A percentile compares a stretch with the other conserved stretches of the same genome.
Evolutionary conservation across 2,888 invertebrate species (phyloP).

Genomic region (Orchestes rusci): DNA sequence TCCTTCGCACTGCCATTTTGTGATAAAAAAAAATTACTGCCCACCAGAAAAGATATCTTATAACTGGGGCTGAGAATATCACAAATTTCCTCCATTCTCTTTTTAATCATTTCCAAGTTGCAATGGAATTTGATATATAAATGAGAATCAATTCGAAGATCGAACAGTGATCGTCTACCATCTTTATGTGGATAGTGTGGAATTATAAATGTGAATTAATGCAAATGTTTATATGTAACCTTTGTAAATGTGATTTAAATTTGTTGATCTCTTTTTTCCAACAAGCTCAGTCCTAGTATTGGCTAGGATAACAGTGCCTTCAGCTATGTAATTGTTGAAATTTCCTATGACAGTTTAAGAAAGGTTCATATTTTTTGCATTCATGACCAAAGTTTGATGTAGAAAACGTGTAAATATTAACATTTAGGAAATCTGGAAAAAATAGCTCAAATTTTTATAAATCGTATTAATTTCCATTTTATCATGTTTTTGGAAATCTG

Average conservation of each 20-base stretch:
- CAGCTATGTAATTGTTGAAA: slow-evolving; percentile 27
- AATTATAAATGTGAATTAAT: too few species aligned
- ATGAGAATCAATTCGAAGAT: too few species aligned
- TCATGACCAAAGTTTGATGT: slow-evolving; percentile 35
- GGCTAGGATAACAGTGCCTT: slow-evolving; percentile 40
- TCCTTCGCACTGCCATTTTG: slow-evolving; percentile 37
- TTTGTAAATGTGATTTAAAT: too few species aligned
- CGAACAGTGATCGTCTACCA: too few species aligned
- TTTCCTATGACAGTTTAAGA: slow-evolving; percentile 9
- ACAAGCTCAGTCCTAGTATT: slow-evolving; percentile 23
- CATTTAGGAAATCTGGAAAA: slow-evolving; percentile 21
- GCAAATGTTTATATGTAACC: too few species aligned
- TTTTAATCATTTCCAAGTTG: too few species aligned
- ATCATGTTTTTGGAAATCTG: slow-evolving; percentile 33
- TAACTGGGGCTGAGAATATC: slow-evolving; percentile 7
- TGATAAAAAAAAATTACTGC: slow-evolving; percentile 38
- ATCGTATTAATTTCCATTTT: slow-evolving; percentile 17
- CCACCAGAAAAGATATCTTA: slow-evolving; percentile 32
- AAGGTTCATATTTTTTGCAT: slow-evolving; percentile 37
- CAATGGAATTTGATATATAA: too few species aligned
- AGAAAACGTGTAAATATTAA: slow-evolving; percentile 27
- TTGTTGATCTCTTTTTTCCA: neutral
- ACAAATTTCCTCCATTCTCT: neutral
- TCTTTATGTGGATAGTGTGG: too few species aligned
- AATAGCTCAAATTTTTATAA: slow-evolving; percentile 37